Evolutionary conservation across 2,113 vertebrate genomes (phyloP), one percentile per base, ranked within the genome.

Genomic region (Caloenas nicobarica): DNA sequence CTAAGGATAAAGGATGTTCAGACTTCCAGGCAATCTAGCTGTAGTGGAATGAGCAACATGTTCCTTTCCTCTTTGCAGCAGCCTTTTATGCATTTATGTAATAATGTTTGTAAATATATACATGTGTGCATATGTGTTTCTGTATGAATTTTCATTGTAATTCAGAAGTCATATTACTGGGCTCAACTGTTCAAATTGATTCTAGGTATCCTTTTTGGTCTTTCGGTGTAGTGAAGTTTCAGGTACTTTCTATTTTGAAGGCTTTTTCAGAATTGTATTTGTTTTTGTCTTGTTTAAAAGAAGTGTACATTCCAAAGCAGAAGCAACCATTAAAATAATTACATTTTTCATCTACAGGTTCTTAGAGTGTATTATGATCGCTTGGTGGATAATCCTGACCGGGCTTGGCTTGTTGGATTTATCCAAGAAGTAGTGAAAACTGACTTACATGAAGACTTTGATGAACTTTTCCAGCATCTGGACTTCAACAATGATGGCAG

Each of bases 291-390:
- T 78, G 33, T 68, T 78, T 68, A 72, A 44, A 77, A 57, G 76
- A 74, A 65, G 33, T 60, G 65, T 44, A 62, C 70, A 73, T 69
- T 31, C 12, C 87, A 48, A 13, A 83, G 23, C 44, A 60, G n/a
- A 65, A 69, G 64, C 19, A 31, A 17, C 65, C 73, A 9, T 23
- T 95, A 51, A 86, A 79, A 29, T 4, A 58, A 58, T 51, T 58
- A 34, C 2, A 10, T 70, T 91, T 93, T 81, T 74, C 42, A 83
- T 24, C 2, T 70, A 48, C 94, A 99, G 99, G 98, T 99, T 56
- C 97, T 99, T 78, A 97, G 99, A 83, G 99, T 99, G 1, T 99
- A 99, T 96, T 99, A 99, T 38, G 99, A 99, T 96, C 98, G 99
- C 34, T 98, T 99, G 88, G 98, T 99, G 83, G 98, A 99, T 29